Base-by-base conservation (phyloP, 2,888 invertebrate genomes). In the Xanthorhoe designata region DNA sequence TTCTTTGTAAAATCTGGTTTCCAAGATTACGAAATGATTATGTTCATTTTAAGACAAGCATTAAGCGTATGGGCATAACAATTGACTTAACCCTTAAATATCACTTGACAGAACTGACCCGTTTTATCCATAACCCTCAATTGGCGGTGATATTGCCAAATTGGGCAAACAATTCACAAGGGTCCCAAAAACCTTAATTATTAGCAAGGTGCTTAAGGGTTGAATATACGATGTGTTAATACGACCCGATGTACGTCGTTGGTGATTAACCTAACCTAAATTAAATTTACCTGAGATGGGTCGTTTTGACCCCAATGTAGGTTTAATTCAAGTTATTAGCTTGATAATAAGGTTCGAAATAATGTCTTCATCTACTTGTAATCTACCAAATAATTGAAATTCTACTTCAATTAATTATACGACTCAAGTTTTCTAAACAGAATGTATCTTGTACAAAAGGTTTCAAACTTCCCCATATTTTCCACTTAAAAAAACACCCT, bases 161-260 rank as follows among this genome's bases (percentile, higher is more conserved):
- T 90, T 89, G 89, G 85, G 80, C 82, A 77, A 80, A 84, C 85
- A 82, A 81, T 81, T 80, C 81, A 77, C 74, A 83, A 82, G 78
- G 83, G 83, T 75, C 80, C 81, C 80, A 78, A 85, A 84, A 82
- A 89, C 88, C 91, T 88, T 89, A 90, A 91, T 92, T 91, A 92
- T 90, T 91, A 90, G 85, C 88, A 89, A 90, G 91, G 91, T 91
- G 87, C 87, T 91, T 86, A 84, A 83, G 89, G 90, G 89, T 88
- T 87, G 82, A 90, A 91, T 90, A 90, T 91, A 91, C 89, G 88
- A 90, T 80, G 90, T 91, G 92, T 89, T 92, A 91, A 91, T 91
- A 87, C 75, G 80, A 80, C 80, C 86, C 89, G 81, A 87, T 85
- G 86, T 83, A 80, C 83, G 88, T 89, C 90, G 82, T 74, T 76